These are phyloP conservation scores for Mythimna loreyi DNA, from an alignment of 2,888 invertebrate species.

Conservation along the genomic window DNA sequence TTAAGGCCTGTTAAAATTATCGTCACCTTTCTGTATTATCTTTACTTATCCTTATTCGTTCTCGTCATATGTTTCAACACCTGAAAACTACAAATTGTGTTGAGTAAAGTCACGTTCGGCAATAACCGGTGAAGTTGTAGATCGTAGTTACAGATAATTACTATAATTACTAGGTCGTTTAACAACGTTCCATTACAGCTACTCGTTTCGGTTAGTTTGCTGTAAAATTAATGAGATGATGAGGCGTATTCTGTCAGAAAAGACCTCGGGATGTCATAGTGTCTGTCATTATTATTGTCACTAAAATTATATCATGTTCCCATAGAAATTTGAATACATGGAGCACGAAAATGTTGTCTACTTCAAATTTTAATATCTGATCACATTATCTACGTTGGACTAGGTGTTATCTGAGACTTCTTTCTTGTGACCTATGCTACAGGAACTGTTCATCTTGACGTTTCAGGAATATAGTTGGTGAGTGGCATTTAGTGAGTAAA, in stretches of 20 bases:
- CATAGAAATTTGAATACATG: background rate
- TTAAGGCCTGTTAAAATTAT: background rate
- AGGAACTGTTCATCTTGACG: background rate
- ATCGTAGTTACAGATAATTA: constrained; percentile 27
- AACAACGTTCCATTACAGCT: constrained; percentile 1
- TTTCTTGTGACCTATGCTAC: background rate
- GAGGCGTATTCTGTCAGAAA: constrained; percentile 1
- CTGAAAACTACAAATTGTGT: constrained; percentile 15
- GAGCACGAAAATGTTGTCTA: background rate
- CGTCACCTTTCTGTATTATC: background rate
- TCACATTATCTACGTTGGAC: background rate
- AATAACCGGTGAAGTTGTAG: constrained; percentile 19
- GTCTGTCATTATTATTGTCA: background rate
- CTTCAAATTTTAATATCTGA: background rate
- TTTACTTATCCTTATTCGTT: constrained; percentile 13
- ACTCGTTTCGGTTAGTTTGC: constrained; percentile 41
- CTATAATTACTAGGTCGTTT: constrained; percentile 21
- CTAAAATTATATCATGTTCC: background rate
- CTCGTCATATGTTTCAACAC: constrained; percentile 11
- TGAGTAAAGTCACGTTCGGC: constrained; percentile 20
- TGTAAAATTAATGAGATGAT: constrained; percentile 14
- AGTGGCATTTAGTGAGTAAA: too few species aligned
- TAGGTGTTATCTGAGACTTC: too few species aligned
- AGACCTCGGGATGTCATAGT: constrained; percentile 9
- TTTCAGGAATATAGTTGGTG: too few species aligned